Evolutionary conservation across 2,113 vertebrate species (phyloP), one percentile per base, ranked within the genome.

Genomic region (Tamias sibiricus): DNA sequence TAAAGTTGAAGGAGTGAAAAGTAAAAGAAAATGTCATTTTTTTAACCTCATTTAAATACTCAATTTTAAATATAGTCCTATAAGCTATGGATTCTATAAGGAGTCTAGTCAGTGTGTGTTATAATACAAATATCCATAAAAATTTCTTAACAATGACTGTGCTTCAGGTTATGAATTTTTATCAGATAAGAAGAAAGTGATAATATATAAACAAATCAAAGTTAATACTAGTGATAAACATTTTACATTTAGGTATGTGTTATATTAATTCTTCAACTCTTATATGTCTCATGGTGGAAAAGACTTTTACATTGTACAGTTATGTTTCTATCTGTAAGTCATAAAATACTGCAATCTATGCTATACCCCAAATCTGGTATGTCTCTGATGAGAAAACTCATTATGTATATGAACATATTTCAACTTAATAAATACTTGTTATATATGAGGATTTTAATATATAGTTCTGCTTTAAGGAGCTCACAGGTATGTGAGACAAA

Each of bases 31-130:
- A 64, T 79, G 8, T 71, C n/a, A 82, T 62, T 94, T 74, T 44
- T 66, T 85, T 35, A 87, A 79, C 40, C 30, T 52, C 9, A 87
- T 32, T 96, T 95, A 22, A 95, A 94, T 47, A 75, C 82, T 87
- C 11, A 14, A 37, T 66, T 91, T 64, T n/a, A 54, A 76, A 52
- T 84, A 69, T 47, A 32, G 42, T 64, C 52, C 44, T 91, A 87
- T 57, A 47, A 84, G 54, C 26, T 62, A 62, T 28, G 28, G 59
- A 80, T 71, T 88, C 14, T 84, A 88, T 91, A 32, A 89, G 72
- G 77, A 91, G n/a, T 37, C 52, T 71, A 89, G 47, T 75, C 40
- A 59, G 49, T 77, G 47, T 77, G 47, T 79, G 35, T 62, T n/a
- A 0, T 40, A 72, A 82, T 81, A 75, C 66, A 95, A 89, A 68